phyloP scores from a whole-genome alignment of 1,140 invertebrate species.

The Sogatella furcifera region DNA sequence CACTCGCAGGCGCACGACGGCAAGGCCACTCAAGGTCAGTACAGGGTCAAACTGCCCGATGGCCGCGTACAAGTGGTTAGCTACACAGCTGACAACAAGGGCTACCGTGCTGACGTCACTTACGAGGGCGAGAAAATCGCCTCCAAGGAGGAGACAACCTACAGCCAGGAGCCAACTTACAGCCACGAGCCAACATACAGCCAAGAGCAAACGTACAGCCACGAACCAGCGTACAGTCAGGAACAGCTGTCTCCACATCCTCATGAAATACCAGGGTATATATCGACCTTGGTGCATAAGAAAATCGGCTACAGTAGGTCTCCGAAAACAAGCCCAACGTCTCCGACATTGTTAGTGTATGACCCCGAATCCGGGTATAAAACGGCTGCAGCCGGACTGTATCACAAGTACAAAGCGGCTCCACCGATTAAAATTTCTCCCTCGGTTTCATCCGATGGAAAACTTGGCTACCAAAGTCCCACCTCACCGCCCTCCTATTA shows the following conservation, averaged over 20 bases:
- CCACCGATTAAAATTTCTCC: neutral
- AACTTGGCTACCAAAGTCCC: neutral
- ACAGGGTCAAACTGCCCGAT: conserved; percentile 60
- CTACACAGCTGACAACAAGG: conserved; percentile 42
- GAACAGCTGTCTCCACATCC: neutral
- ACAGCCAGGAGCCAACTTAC: neutral
- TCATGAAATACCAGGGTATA: neutral
- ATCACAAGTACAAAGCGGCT: neutral
- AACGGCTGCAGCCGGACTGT: neutral
- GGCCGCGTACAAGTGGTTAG: conserved; percentile 50
- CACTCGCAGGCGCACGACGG: conserved; percentile 40
- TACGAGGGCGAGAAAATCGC: conserved; percentile 32
- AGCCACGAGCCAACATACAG: no score
- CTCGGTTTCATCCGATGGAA: neutral
- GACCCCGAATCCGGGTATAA: neutral
- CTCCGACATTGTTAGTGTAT: neutral
- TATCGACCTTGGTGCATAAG: neutral
- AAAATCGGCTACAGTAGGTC: neutral
- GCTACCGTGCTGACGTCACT: conserved; percentile 42
- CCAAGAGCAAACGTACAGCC: no score
- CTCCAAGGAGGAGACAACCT: neutral
- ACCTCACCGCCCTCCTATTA: neutral
- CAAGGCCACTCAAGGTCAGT: conserved; percentile 53
- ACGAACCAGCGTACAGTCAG: neutral
- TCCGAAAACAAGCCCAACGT: neutral